Evolutionary conservation across 2,888 invertebrate species (phyloP), one percentile per base, ranked within the genome.

Genomic region (Scaptomyza flava): DNA sequence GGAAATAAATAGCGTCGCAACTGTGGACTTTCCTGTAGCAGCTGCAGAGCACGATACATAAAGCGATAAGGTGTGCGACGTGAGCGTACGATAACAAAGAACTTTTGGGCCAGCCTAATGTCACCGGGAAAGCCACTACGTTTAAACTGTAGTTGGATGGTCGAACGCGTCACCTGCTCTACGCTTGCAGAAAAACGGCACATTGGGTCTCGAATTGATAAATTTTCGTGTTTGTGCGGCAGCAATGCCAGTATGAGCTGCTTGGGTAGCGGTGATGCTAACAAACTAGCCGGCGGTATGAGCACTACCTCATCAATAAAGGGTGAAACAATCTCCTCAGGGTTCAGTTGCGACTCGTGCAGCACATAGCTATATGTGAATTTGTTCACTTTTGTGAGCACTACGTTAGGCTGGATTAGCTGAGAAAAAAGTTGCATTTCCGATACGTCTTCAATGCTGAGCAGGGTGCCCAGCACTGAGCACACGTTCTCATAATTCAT

Each of bases 381-480:
- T 11, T 46, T 59, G 1, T 20, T 20, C 1, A 42, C 11, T 23
- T 23, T 68, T 0, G 14, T 50, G 6, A 81, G 17, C 1, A 1
- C 11, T 0, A 77, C 83, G 23, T 77, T 47, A 6, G 66, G 43
- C 56, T 82, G 81, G 9, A 68, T 61, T 0, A 87, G 59, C 9
- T 69, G 50, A 2, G 64, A 33, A 63, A 86, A 89, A 7, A 66
- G 63, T 30, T 72, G 58, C 80, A 90, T 66, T 9, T 6, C 57
- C 12, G 85, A 73, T 1, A 87, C 30, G 67, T 91, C 91, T 68
- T 91, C 91, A 2, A 91, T 89, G 68, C 87, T 75, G 0, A 91
- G 33, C 30, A 91, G 50, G 0, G 72, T 81, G 0, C 65, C 42
- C 7, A 89, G 77, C n/a, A 90, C 77, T 1, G 68, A 20, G 36